These are phyloP conservation scores for Epizoanthus fatuus DNA, from an alignment of 92 coral and sea anemone species.

Conservation along the genomic window DNA sequence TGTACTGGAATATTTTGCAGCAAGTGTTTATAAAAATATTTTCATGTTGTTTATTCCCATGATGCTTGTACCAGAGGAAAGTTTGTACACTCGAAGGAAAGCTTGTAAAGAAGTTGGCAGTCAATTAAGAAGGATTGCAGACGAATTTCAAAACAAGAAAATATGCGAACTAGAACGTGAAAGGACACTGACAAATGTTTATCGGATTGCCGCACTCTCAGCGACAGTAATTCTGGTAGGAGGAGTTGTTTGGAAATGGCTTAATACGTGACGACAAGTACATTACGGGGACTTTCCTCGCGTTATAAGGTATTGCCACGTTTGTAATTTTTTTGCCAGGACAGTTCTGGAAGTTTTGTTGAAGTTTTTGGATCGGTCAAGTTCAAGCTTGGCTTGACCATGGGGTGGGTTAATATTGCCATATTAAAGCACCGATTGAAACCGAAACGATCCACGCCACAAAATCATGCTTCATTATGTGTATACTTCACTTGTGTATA, in stretches of 20 bases:
- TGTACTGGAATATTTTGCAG: too few relatives aligned
- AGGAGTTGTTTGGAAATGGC: constrained; percentile 41
- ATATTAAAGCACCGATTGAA: background rate
- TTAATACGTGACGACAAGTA: constrained; percentile 12
- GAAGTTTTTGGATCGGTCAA: constrained; percentile 27
- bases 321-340: background rate
- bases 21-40: too few relatives aligned
- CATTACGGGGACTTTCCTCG: constrained; percentile 10
- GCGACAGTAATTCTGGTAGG: constrained; percentile 18
- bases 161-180: constrained; percentile 20
- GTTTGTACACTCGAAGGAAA: background rate
- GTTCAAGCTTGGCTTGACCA: background rate
- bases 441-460: background rate
- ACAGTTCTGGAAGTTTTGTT: constrained; percentile 32
- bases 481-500: constrained; percentile 9
- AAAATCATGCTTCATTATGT: background rate
- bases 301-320: constrained; percentile 16
- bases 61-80: constrained; percentile 16
- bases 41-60: background rate
- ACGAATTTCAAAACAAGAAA: constrained; percentile 35
- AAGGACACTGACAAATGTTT: constrained; percentile 1
- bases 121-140: background rate
- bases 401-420: background rate
- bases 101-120: constrained; percentile 12
- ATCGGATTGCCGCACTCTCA: constrained; percentile 31